phyloP scores from a whole-genome alignment of 1,140 invertebrate species.

The Stenopsyche tienmushanensis region DNA sequence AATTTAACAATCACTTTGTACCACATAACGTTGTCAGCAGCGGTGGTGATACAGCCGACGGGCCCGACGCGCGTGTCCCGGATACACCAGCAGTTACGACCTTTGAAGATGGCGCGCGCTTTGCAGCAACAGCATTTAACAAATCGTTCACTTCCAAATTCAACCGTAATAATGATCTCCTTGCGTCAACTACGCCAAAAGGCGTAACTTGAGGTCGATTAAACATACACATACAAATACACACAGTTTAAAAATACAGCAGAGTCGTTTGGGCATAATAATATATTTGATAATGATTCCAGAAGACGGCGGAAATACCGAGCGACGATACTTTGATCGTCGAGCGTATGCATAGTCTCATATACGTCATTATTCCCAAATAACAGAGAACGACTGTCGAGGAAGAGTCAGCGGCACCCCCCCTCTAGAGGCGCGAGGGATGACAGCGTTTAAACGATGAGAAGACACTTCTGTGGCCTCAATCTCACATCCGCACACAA shows the following conservation, averaged over 20 bases:
- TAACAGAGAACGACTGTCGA: neutral
- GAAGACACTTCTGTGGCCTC: conserved; percentile 37
- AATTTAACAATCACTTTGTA: conserved; percentile 34
- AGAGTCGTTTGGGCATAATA: conserved; percentile 26
- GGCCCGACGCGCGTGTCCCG: neutral
- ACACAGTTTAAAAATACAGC: conserved; percentile 26
- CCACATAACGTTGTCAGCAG: conserved; percentile 11
- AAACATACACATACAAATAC: conserved; percentile 26
- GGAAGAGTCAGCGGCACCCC: neutral
- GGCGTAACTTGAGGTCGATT: conserved; percentile 12
- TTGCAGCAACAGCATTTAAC: neutral
- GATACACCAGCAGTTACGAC: neutral
- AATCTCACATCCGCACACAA: conserved; percentile 40
- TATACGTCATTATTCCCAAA: conserved; percentile 21
- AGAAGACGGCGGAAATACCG: neutral
- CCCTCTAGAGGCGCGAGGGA: conserved; percentile 20
- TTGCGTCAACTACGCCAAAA: neutral
- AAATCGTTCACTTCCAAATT: neutral
- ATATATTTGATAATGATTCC: conserved; percentile 20
- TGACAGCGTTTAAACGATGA: conserved; percentile 30
- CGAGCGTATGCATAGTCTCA: neutral
- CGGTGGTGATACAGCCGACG: neutral
- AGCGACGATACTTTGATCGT: neutral
- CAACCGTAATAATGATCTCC: neutral
- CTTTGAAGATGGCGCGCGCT: neutral